phyloP scores from a whole-genome alignment of 2,888 invertebrate species.

The Lycophotia porphyrea region DNA sequence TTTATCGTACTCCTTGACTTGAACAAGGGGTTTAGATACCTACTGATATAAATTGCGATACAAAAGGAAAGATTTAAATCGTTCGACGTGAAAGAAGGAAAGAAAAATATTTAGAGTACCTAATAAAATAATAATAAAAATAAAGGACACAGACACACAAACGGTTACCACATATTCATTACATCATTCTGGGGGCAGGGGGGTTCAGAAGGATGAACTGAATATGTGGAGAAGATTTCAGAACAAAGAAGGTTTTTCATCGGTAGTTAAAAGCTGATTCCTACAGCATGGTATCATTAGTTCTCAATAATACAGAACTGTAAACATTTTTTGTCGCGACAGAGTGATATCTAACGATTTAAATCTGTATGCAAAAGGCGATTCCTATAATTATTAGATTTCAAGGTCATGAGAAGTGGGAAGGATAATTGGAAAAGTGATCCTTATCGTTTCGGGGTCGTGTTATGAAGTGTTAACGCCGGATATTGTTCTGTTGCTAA shows the following conservation, averaged over 20 bases:
- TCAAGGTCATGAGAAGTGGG: not conserved
- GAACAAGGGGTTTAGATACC: slow-evolving; percentile 19
- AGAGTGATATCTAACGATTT: not conserved
- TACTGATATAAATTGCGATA: slow-evolving; percentile 5
- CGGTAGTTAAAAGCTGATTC: too few species aligned
- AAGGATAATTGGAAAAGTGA: not conserved
- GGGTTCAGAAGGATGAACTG: too few species aligned
- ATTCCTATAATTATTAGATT: slow-evolving; percentile 26
- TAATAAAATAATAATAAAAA: too few species aligned
- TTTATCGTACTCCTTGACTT: slow-evolving; percentile 46
- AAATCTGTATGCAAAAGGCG: not conserved
- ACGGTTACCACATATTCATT: too few species aligned
- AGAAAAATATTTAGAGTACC: too few species aligned
- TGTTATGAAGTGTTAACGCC: not conserved
- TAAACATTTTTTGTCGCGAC: not conserved
- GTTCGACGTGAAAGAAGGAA: not conserved
- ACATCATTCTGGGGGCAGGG: too few species aligned
- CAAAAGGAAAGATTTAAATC: not conserved
- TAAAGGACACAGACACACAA: too few species aligned
- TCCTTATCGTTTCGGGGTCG: not conserved
- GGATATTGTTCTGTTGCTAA: too few species aligned
- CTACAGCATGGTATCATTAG: too few species aligned
- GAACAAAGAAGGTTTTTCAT: too few species aligned
- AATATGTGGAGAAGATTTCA: too few species aligned
- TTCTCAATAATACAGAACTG: too few species aligned